phyloP scores from a whole-genome alignment of 1,140 invertebrate genomes.

The Hypothenemus hampei region DNA sequence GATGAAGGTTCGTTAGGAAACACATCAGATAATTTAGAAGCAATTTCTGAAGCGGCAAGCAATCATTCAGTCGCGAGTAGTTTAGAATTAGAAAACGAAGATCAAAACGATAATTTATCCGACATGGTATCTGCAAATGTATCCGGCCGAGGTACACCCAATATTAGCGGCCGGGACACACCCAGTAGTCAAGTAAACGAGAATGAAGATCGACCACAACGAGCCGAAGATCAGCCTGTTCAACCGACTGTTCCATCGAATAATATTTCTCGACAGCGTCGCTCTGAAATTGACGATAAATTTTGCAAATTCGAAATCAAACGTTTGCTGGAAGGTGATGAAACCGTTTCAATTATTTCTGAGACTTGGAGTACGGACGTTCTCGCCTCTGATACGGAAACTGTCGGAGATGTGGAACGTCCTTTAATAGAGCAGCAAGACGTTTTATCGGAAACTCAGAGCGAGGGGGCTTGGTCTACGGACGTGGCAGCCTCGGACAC shows the following conservation, averaged over 20 bases:
- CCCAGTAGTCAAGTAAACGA: conserved; percentile 88
- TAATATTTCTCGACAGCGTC: conserved; percentile 55
- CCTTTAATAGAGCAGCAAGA: conserved; percentile 33
- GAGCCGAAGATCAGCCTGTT: conserved; percentile 44
- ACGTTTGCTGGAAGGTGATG: conserved; percentile 79
- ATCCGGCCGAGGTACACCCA: conserved; percentile 77
- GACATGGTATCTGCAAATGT: conserved; percentile 95
- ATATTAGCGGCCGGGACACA: conserved; percentile 81
- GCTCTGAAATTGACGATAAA: conserved; percentile 94
- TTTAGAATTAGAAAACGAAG: conserved; percentile 73
- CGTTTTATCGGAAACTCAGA: conserved; percentile 78
- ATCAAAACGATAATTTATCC: conserved; percentile 84
- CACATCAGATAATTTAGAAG: conserved; percentile 90
- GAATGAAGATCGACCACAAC: conserved; percentile 61
- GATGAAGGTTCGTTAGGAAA: conserved; percentile 80
- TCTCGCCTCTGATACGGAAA: conserved; percentile 90
- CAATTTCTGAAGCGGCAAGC: conserved; percentile 89
- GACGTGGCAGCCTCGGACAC: conserved; percentile 94
- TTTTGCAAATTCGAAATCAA: conserved; percentile 99
- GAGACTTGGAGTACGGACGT: conserved; percentile 98
- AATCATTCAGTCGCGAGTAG: conserved; percentile 94
- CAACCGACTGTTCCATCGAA: no score
- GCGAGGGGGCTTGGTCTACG: conserved; percentile 93
- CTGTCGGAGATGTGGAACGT: conserved; percentile 61
- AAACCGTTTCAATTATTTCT: conserved; percentile 91